These are phyloP conservation scores for Telenomus remus DNA, from an alignment of 1,140 invertebrate species.

Conservation along the genomic window DNA sequence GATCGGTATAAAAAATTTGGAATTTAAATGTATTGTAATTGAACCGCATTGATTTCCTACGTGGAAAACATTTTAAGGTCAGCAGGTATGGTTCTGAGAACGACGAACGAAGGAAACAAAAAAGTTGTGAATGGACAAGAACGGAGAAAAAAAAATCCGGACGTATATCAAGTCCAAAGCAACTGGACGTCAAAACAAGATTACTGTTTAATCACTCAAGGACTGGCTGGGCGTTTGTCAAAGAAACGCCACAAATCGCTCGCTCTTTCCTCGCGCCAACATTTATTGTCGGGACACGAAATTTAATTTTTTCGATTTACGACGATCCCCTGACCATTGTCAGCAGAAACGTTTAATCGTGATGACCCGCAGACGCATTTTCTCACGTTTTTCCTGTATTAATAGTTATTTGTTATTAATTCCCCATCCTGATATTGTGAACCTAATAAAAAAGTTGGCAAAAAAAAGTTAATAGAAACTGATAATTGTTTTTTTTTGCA, in stretches of 20 bases:
- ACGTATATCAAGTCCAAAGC: constrained; percentile 34
- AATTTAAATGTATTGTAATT: constrained; percentile 47
- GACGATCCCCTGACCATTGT: constrained; percentile 3
- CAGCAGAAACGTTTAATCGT: constrained; percentile 37
- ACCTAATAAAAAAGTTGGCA: constrained; percentile 25
- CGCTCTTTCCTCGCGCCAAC: constrained; percentile 21
- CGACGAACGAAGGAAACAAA: not conserved
- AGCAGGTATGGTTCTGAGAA: constrained; percentile 20
- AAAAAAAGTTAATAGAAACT: constrained; percentile 33
- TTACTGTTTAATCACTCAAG: constrained; percentile 49
- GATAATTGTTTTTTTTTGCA: not conserved
- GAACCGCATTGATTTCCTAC: constrained; percentile 32
- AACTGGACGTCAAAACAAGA: constrained; percentile 47
- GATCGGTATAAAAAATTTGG: constrained; percentile 12
- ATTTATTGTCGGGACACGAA: constrained; percentile 23
- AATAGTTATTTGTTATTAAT: too few species aligned
- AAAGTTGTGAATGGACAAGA: not conserved
- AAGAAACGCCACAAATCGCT: constrained; percentile 27
- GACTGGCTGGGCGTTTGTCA: constrained; percentile 41
- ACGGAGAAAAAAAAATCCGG: constrained; percentile 15
- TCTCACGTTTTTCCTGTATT: constrained; percentile 34
- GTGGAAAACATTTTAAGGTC: constrained; percentile 18
- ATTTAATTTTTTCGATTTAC: constrained; percentile 29
- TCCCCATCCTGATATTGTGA: not conserved
- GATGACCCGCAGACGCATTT: constrained; percentile 37